Conservation (phyloP, 2,113 vertebrate genomes). For the Garra rufa region DNA sequence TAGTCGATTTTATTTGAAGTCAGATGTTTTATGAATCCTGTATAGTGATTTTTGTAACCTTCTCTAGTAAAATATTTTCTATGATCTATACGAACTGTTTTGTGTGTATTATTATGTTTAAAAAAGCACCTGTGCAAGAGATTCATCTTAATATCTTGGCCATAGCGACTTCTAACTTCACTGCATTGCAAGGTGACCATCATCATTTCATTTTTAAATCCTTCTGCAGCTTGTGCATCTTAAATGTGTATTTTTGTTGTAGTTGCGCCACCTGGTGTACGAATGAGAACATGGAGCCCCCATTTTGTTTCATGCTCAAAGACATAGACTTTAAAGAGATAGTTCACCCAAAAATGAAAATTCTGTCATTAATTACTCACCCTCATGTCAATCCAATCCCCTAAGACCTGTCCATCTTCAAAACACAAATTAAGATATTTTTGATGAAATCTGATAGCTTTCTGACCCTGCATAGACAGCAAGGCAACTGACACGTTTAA, state of each 20-base stretch:
- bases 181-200: background rate
- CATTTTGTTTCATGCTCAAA: background rate
- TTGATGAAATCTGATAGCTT: too few relatives aligned
- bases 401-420: too few relatives aligned
- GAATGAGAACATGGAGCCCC: background rate
- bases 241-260: background rate
- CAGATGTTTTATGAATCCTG: slow-evolving; percentile 96
- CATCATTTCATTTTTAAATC: background rate
- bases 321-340: background rate
- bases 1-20: slow-evolving; percentile 89
- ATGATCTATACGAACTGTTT: slow-evolving; percentile 93
- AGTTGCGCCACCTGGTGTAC: background rate
- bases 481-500: too few relatives aligned
- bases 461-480: too few relatives aligned
- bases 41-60: slow-evolving; percentile 99
- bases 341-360: background rate
- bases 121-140: background rate
- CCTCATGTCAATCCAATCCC: too few relatives aligned
- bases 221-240: background rate
- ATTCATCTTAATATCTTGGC: background rate
- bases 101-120: slow-evolving; percentile 55
- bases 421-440: too few relatives aligned
- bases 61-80: slow-evolving; percentile 99
- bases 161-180: background rate
- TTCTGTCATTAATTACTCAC: background rate